Evolutionary conservation across 2,888 invertebrate species (phyloP).

Genomic region (Noctua comes): DNA sequence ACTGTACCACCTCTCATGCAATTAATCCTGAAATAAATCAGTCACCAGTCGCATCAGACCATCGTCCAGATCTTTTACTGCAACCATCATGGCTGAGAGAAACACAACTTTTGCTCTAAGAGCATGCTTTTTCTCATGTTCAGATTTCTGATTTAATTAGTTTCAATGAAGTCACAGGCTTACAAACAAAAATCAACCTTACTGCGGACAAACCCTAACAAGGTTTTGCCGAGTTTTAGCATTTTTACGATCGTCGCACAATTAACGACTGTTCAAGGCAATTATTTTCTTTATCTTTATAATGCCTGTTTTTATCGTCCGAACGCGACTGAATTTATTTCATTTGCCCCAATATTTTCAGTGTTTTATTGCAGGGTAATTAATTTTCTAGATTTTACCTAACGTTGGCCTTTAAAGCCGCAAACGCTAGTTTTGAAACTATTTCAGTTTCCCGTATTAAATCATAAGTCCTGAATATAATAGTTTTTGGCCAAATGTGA

Average conservation of each 20-base stretch:
- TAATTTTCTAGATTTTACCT: slow-evolving; percentile 45
- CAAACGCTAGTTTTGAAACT: slow-evolving; percentile 22
- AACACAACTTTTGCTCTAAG: neutral
- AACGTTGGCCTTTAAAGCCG: slow-evolving; percentile 3
- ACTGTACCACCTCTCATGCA: too few species aligned
- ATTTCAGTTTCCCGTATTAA: slow-evolving; percentile 37
- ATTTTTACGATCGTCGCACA: slow-evolving; percentile 63
- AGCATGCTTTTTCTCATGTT: neutral
- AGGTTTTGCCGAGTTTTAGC: slow-evolving; percentile 40
- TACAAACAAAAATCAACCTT: slow-evolving; percentile 19
- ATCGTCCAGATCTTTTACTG: neutral
- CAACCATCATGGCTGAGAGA: neutral
- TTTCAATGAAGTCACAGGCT: neutral
- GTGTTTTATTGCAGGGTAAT: slow-evolving; percentile 48
- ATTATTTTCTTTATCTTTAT: slow-evolving; percentile 65
- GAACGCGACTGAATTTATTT: slow-evolving; percentile 50
- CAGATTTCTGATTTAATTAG: slow-evolving; percentile 1
- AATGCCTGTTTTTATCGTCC: slow-evolving; percentile 55
- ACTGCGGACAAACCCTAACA: slow-evolving; percentile 25
- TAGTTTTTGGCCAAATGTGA: slow-evolving; percentile 49
- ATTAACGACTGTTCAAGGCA: slow-evolving; percentile 59
- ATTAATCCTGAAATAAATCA: neutral
- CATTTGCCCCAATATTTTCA: slow-evolving; percentile 51
- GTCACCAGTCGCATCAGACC: neutral
- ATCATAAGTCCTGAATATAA: slow-evolving; percentile 43